These are phyloP conservation scores for Corvus cornix DNA, from an alignment of 2,113 vertebrate species.

Conservation along the genomic window DNA sequence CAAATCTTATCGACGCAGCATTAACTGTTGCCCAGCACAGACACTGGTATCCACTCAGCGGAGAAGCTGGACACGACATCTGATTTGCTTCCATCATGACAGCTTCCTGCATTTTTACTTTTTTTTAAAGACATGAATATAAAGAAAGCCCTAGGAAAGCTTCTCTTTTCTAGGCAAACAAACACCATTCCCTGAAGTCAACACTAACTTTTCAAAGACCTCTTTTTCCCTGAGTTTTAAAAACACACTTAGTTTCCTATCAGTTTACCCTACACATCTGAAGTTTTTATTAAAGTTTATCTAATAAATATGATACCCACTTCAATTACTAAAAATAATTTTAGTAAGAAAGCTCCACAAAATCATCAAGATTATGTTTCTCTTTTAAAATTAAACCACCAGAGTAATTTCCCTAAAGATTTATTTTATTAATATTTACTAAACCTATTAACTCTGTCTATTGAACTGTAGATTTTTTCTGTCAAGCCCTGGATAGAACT, in stretches of 20 bases:
- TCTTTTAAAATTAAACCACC: constrained; percentile 33
- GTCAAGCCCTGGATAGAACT: not conserved
- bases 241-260: constrained; percentile 11
- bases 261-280: not conserved
- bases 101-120: not conserved
- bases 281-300: constrained; percentile 58
- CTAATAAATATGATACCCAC: constrained; percentile 45
- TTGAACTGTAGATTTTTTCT: constrained; percentile 3
- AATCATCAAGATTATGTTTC: constrained; percentile 39
- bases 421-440: constrained; percentile 62
- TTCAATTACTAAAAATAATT: constrained; percentile 60
- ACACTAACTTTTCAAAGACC: constrained; percentile 7
- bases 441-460: constrained; percentile 45
- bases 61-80: not conserved
- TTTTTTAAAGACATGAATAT: not conserved
- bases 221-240: not conserved
- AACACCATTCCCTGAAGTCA: not conserved
- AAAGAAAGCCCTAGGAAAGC: constrained; percentile 25
- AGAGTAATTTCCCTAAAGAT: constrained; percentile 46
- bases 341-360: constrained; percentile 13
- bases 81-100: not conserved
- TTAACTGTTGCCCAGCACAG: not conserved
- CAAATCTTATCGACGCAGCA: not conserved
- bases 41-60: not conserved
- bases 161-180: constrained; percentile 19